Percentiles rank a stretch among this genome's conserved stretches.
phyloP scores from a whole-genome alignment of 2,888 invertebrate species.

The Rhagonycha fulva region DNA sequence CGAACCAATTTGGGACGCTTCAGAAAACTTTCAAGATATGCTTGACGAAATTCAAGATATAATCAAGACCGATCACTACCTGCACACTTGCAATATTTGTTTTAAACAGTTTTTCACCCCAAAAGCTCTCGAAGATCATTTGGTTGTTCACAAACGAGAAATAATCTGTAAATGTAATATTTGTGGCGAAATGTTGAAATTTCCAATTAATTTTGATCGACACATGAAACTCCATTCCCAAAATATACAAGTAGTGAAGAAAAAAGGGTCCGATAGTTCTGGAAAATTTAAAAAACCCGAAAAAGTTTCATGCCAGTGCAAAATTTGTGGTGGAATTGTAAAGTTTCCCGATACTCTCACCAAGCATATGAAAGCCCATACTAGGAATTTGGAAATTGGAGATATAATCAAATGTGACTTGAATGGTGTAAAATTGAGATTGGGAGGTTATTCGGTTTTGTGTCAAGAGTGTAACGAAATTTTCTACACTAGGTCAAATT shows the following conservation, averaged over 20 bases:
- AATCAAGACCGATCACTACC: neutral
- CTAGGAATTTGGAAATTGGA: conserved; percentile 5
- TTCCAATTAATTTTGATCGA: neutral
- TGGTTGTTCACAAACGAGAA: neutral
- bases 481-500: conserved; percentile 18
- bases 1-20: conserved; percentile 12
- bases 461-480: conserved; percentile 13
- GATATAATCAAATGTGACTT: neutral
- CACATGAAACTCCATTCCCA: conserved; percentile 4
- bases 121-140: neutral
- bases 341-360: conserved; percentile 18
- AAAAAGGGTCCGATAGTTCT: neutral
- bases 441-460: conserved; percentile 20
- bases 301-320: conserved; percentile 6
- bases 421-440: neutral
- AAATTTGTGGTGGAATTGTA: conserved; percentile 16
- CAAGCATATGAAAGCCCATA: conserved; percentile 21
- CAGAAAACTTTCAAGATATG: conserved; percentile 33
- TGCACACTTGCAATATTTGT: conserved; percentile 1
- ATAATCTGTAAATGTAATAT: conserved; percentile 14
- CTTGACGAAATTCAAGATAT: neutral
- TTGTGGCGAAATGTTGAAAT: conserved; percentile 8
- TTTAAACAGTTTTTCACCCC: neutral
- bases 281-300: neutral
- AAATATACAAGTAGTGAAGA: neutral